Conservation (phyloP, 2,113 vertebrate genomes). For the Prionailurus viverrinus region DNA sequence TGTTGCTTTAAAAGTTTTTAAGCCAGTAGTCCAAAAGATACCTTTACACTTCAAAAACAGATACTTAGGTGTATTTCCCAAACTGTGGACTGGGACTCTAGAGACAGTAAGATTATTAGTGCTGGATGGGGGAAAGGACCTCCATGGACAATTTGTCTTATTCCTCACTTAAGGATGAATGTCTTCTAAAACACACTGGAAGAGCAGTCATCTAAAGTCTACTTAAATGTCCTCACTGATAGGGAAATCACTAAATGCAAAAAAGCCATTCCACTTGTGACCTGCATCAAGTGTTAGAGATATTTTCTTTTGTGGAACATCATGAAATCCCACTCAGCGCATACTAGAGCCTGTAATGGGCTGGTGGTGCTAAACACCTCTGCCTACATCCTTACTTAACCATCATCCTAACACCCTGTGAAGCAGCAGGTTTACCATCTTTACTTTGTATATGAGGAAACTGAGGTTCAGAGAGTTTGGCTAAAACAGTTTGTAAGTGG, state of each 20-base stretch:
- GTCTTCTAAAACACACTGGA: not conserved
- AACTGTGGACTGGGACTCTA: not conserved
- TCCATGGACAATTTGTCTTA: not conserved
- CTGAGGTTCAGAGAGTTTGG: not conserved
- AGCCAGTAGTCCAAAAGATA: not conserved
- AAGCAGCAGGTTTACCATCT: not conserved
- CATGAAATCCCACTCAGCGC: not conserved
- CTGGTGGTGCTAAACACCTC: not conserved
- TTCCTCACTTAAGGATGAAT: not conserved
- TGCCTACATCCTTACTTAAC: not conserved
- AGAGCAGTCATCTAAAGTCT: not conserved
- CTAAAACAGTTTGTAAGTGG: not conserved
- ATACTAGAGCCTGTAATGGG: not conserved
- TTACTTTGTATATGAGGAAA: not conserved
- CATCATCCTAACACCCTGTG: not conserved
- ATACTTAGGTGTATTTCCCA: not conserved
- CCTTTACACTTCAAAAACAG: not conserved
- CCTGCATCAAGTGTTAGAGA: not conserved
- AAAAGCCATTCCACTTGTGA: not conserved
- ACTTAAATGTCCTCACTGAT: not conserved
- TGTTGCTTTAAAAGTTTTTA: slow-evolving; percentile 39
- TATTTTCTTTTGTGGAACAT: not conserved
- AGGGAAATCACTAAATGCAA: slow-evolving; percentile 20
- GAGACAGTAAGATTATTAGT: not conserved
- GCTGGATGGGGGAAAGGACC: not conserved